These are phyloP conservation scores for Triplophysa tibetana DNA, from an alignment of 2,113 vertebrate species.

Conservation along the genomic window DNA sequence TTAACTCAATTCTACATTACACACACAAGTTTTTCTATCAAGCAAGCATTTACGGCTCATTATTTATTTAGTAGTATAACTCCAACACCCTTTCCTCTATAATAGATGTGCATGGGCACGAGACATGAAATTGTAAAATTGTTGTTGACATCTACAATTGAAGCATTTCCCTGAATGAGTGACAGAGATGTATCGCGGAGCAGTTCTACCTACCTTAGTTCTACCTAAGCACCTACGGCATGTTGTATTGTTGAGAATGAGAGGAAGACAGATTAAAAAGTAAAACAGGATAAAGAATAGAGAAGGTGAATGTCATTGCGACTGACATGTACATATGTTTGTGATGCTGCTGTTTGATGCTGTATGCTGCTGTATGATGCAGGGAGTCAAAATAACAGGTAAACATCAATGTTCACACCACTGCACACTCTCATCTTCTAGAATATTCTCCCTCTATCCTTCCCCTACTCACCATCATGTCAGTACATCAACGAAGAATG, in stretches of 20 bases:
- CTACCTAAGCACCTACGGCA: background rate
- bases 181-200: slow-evolving; percentile 32
- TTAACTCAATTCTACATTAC: no score
- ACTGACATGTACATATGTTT: slow-evolving; percentile 66
- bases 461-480: background rate
- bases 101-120: slow-evolving; percentile 5
- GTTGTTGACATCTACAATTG: background rate
- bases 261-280: background rate
- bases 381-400: slow-evolving; percentile 62
- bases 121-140: slow-evolving; percentile 16
- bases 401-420: slow-evolving; percentile 60
- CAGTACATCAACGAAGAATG: slow-evolving; percentile 17
- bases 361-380: slow-evolving; percentile 47
- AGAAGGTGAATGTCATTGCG: slow-evolving; percentile 50
- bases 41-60: background rate
- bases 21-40: no score
- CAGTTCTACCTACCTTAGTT: no score
- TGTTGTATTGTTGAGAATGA: slow-evolving; percentile 31
- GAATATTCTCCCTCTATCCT: slow-evolving; percentile 11
- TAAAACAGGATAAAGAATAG: slow-evolving; percentile 14
- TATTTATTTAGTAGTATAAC: background rate
- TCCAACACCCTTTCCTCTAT: background rate
- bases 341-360: slow-evolving; percentile 45
- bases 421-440: slow-evolving; percentile 13
- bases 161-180: slow-evolving; percentile 45